These are phyloP conservation scores for Thunnus albacares DNA, from an alignment of 2,797 vertebrate species.

Conservation along the genomic window DNA sequence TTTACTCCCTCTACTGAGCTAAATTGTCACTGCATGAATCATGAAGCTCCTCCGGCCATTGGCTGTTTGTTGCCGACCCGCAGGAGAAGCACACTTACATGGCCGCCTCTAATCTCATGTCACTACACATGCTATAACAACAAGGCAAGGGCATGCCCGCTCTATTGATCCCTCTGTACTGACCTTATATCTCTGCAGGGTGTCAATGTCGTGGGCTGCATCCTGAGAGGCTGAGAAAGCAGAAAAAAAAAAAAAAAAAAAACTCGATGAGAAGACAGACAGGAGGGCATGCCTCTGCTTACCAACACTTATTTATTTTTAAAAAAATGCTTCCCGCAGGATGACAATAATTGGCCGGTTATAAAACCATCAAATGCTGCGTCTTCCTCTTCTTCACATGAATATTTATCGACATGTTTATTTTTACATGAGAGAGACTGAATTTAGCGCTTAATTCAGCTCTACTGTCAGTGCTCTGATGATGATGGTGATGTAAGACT, in stretches of 20 bases:
- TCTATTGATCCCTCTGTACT: conserved; percentile 64
- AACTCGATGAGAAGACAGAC: conserved; percentile 48
- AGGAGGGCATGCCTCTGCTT: conserved; percentile 15
- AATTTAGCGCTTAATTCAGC: neutral
- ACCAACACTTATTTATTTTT: neutral
- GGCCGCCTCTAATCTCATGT: conserved; percentile 63
- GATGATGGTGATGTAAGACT: neutral
- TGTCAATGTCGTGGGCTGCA: conserved; percentile 91
- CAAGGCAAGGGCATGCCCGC: conserved; percentile 49
- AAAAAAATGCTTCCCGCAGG: neutral
- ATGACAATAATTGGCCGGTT: neutral
- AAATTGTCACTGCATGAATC: conserved; percentile 73
- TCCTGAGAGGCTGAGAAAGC: conserved; percentile 92
- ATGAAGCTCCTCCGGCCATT: conserved; percentile 44
- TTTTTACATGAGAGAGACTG: neutral
- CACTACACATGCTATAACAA: conserved; percentile 48
- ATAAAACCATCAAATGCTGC: conserved; percentile 19
- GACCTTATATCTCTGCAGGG: conserved; percentile 91
- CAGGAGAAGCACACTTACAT: conserved; percentile 26
- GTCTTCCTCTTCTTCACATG: neutral
- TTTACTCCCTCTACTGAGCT: conserved; percentile 77
- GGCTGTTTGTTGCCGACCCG: conserved; percentile 18
- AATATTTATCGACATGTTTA: conserved; percentile 5
- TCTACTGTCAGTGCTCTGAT: neutral
- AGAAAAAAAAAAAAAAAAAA: conserved; percentile 26